A percentile compares a stretch with the other conserved stretches of the same genome.
Evolutionary conservation across 2,888 invertebrate genomes (phyloP).

Genomic region (Rapana venosa): DNA sequence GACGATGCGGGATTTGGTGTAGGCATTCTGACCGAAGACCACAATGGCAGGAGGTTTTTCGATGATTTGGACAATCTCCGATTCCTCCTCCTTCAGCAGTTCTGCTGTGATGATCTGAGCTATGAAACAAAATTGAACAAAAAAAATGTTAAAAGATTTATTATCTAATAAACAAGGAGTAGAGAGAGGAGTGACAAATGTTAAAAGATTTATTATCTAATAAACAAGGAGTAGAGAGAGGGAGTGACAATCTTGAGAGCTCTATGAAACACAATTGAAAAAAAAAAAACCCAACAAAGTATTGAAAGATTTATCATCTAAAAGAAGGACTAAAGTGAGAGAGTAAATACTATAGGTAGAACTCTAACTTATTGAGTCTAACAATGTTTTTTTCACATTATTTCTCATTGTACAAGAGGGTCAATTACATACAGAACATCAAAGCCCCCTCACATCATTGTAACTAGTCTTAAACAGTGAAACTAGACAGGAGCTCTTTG

Average conservation of each 20-base stretch:
- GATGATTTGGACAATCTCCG: slow-evolving; percentile 75
- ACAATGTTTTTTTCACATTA: too few relatives aligned
- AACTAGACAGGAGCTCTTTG: too few relatives aligned
- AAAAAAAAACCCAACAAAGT: neutral
- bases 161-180: too few relatives aligned
- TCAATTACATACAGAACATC: too few relatives aligned
- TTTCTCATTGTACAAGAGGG: too few relatives aligned
- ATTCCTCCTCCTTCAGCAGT: slow-evolving; percentile 74
- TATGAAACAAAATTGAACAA: slow-evolving; percentile 43
- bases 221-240: neutral
- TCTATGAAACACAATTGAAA: neutral
- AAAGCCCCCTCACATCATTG: too few relatives aligned
- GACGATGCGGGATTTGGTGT: slow-evolving; percentile 85
- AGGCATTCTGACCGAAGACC: slow-evolving; percentile 86
- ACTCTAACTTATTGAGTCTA: too few relatives aligned
- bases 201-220: too few relatives aligned
- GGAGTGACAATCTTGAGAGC: neutral
- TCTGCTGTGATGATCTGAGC: slow-evolving; percentile 69
- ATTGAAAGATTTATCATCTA: too few relatives aligned
- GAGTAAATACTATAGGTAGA: neutral
- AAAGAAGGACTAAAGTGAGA: neutral
- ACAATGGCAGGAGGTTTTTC: slow-evolving; percentile 84
- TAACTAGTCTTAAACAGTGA: too few relatives aligned
- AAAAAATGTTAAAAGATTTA: too few relatives aligned
- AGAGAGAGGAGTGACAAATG: too few relatives aligned